Percentiles rank a stretch among this genome's conserved stretches.
These are phyloP conservation scores for Desmodus rotundus DNA, from an alignment of 2,113 vertebrate species.

Conservation along the genomic window DNA sequence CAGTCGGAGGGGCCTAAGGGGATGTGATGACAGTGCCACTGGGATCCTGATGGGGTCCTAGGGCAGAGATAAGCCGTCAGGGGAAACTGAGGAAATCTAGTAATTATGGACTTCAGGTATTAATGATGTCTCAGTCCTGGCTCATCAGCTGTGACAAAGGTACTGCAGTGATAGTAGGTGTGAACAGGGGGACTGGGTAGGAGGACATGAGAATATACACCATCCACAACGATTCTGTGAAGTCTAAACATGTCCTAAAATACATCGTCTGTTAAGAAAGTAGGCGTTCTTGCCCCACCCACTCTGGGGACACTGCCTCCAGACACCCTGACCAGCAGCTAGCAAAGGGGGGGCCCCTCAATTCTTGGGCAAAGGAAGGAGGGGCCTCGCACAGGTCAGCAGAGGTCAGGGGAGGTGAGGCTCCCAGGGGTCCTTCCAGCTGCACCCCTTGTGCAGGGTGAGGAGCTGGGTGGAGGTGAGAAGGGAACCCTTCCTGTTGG, in stretches of 20 bases:
- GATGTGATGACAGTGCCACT: neutral
- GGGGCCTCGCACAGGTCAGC: neutral
- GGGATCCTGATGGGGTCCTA: neutral
- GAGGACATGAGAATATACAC: neutral
- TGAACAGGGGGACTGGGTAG: neutral
- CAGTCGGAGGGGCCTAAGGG: too few species aligned
- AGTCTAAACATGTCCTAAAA: neutral
- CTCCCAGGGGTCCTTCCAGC: neutral
- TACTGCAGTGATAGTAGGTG: accelerated
- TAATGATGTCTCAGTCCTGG: neutral
- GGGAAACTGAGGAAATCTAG: neutral
- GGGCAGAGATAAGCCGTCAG: neutral
- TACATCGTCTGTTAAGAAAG: neutral
- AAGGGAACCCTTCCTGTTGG: neutral
- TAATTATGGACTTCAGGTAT: neutral
- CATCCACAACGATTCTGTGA: neutral
- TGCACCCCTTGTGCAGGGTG: too few species aligned
- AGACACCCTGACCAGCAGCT: neutral
- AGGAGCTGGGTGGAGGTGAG: neutral
- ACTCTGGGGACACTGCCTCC: neutral
- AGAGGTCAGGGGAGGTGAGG: neutral
- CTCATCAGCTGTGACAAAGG: neutral
- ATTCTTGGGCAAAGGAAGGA: neutral
- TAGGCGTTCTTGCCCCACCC: neutral
- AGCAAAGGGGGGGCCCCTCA: neutral